Evolutionary conservation across 2,797 vertebrate genomes (phyloP).

Genomic region (Malurus leucopterus): DNA sequence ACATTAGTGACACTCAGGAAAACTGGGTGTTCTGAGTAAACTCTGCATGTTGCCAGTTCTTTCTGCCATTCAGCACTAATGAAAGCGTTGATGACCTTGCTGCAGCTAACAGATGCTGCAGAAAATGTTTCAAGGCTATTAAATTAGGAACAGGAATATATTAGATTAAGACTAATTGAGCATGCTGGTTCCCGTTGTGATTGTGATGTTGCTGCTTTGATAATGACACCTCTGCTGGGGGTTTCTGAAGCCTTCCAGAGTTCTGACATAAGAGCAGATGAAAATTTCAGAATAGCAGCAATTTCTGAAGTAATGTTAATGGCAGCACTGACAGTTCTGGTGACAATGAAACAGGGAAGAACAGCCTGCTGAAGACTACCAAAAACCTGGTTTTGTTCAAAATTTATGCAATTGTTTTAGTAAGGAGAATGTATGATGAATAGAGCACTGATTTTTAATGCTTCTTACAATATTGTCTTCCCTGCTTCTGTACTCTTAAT

Average conservation of each 20-base stretch:
- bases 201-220: background rate
- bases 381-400: background rate
- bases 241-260: background rate
- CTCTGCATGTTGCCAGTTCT: background rate
- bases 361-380: background rate
- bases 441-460: background rate
- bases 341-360: background rate
- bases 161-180: constrained; percentile 24
- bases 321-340: background rate
- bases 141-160: background rate
- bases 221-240: background rate
- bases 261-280: background rate
- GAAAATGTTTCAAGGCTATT: constrained; percentile 15
- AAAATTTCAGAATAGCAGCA: background rate
- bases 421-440: background rate
- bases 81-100: constrained; percentile 13
- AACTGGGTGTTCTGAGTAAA: background rate
- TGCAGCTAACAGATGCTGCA: constrained; percentile 11
- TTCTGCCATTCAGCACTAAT: background rate
- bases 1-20: background rate
- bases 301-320: background rate
- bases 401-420: background rate
- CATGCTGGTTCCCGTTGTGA: background rate
- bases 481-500: background rate
- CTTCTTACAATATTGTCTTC: background rate